Base-by-base conservation (phyloP, 2,113 vertebrate species). In the Paralichthys olivaceus region DNA sequence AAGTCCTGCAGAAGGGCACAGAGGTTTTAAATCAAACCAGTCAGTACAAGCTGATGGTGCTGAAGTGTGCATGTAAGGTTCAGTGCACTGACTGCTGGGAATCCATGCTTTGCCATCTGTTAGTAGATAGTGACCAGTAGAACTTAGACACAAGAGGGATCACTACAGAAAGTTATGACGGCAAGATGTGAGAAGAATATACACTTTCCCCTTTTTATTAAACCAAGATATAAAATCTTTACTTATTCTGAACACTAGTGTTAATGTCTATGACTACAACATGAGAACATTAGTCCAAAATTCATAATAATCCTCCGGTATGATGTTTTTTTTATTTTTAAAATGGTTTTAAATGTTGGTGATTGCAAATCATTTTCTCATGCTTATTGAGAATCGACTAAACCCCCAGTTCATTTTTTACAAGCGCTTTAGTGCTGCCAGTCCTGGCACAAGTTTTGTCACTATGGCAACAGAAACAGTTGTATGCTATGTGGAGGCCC, bases 391-490 rank as follows among this genome's bases (percentile, higher is more conserved):
- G 4, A 53, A 23, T 69, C 47, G 19, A n/a, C 22, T 43, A 22
- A 43, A 40, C 5, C 15, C 47, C 9, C 4, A 11, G 1, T 54
- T 72, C 0, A 7, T 47, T 47, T 19, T 47, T 47, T 15, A 47
- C 43, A 47, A 4, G 54, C 53, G 29, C 19, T 49, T 64, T 47
- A 43, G 15, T 43, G n/a, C 19, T 64, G 23, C n/a, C 57, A 56
- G 74, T 77, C 68, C 72, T 72, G 65, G 74, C 73, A 85, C 62
- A 62, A 19, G 58, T 81, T 83, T 45, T 54, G 74, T 87, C 71
- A 56, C 85, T 59, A 78, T 84, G 73, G 75, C 70, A 87, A 85
- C 86, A 29, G 60, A 40, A 40, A 40, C 37, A 2, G 37, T 40
- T 40, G 37, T 40, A 77, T 81, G 59, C 1, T 77, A 25, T 58